Conservation (phyloP, 2,888 invertebrate species). For the Aspidiotus rigidus region DNA sequence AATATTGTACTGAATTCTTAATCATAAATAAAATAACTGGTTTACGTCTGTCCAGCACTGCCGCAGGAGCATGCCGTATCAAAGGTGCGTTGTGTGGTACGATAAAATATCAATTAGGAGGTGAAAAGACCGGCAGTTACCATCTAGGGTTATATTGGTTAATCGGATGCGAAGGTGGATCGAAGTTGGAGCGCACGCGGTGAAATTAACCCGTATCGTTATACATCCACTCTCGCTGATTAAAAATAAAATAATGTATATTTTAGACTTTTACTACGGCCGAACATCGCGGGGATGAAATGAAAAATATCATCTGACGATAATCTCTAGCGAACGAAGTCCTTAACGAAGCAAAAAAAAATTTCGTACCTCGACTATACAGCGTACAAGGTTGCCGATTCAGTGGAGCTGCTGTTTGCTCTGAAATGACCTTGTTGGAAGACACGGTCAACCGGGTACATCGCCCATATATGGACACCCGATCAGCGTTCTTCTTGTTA, state of each 20-base stretch:
- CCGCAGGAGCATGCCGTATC: too few relatives aligned
- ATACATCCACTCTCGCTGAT: too few relatives aligned
- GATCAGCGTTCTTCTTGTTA: neutral
- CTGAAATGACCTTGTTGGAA: constrained; percentile 26
- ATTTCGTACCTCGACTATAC: neutral
- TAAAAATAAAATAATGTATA: too few relatives aligned
- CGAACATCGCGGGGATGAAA: too few relatives aligned
- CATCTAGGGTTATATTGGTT: constrained; percentile 1
- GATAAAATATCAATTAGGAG: neutral
- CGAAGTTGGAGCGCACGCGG: neutral
- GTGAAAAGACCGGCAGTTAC: constrained; percentile 2
- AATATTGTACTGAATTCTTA: too few relatives aligned
- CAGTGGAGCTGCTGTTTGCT: neutral
- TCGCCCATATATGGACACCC: constrained; percentile 22
- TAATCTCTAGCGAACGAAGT: neutral
- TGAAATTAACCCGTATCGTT: too few relatives aligned
- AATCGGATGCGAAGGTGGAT: constrained; percentile 4
- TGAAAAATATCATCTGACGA: neutral
- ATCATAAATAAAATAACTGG: too few relatives aligned
- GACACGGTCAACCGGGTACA: constrained; percentile 31
- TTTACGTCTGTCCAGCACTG: too few relatives aligned
- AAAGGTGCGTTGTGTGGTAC: neutral
- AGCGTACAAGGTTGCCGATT: neutral
- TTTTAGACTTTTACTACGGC: too few relatives aligned
- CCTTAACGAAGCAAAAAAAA: too few relatives aligned